Evolutionary conservation across 2,113 vertebrate species (phyloP).

Genomic region (Rhipidura dahli): DNA sequence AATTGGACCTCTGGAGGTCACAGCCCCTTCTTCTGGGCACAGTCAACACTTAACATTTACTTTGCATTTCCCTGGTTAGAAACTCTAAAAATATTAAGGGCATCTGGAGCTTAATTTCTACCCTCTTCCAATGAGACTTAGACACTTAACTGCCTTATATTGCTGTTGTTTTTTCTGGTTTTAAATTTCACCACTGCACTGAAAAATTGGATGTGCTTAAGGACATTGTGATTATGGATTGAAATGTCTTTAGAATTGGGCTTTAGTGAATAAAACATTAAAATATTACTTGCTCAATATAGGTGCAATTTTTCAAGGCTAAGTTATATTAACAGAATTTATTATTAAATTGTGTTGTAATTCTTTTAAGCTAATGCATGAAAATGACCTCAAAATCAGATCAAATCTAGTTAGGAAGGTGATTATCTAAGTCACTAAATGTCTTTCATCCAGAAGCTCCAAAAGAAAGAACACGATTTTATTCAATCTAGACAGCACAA

Average conservation of each 20-base stretch:
- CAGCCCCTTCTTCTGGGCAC: background rate
- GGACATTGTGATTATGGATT: constrained; percentile 10
- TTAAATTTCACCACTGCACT: background rate
- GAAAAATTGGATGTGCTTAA: constrained; percentile 8
- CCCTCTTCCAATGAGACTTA: background rate
- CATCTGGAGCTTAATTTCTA: background rate
- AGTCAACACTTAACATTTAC: background rate
- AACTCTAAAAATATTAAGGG: background rate
- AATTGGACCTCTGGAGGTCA: background rate
- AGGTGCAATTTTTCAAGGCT: constrained; percentile 38
- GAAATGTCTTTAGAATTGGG: constrained; percentile 42
- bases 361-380: constrained; percentile 57
- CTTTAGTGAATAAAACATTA: constrained; percentile 51
- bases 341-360: constrained; percentile 58
- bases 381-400: constrained; percentile 57
- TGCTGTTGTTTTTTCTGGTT: background rate
- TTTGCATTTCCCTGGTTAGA: background rate
- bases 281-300: constrained; percentile 22
- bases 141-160: background rate
- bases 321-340: constrained; percentile 54
- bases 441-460: background rate
- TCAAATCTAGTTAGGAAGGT: constrained; percentile 31
- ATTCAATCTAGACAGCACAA: background rate
- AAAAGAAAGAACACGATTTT: background rate
- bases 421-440: constrained; percentile 35